Evolutionary conservation across 1,140 invertebrate genomes (phyloP).

Genomic region (Brachionus rubens): DNA sequence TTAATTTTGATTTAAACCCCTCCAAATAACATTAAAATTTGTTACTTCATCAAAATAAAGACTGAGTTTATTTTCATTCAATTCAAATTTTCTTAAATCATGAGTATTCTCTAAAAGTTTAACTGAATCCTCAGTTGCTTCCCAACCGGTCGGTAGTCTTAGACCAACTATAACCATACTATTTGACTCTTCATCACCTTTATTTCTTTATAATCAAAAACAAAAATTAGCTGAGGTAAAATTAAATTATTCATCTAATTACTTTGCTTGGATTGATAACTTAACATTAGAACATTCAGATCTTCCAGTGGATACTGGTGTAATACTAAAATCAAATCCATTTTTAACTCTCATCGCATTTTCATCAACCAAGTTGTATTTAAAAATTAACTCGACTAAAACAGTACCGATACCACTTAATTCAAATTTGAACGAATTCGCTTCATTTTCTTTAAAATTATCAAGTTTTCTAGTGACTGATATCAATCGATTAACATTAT

Average conservation of each 20-base stretch:
- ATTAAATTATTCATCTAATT: neutral
- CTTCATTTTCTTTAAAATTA: conserved; percentile 10
- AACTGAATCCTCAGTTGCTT: conserved; percentile 9
- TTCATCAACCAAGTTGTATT: conserved; percentile 18
- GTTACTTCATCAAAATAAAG: conserved; percentile 45
- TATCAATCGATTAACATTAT: conserved; percentile 31
- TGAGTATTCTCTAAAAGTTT: neutral
- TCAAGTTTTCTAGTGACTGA: neutral
- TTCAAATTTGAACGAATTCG: neutral
- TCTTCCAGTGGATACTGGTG: neutral
- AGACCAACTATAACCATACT: conserved; percentile 27
- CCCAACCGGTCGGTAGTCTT: conserved; percentile 35
- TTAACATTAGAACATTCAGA: neutral
- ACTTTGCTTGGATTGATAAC: conserved; percentile 14
- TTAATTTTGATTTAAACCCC: neutral
- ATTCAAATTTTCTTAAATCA: conserved; percentile 27
- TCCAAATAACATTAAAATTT: neutral
- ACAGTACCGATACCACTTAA: conserved; percentile 22
- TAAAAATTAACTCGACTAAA: conserved; percentile 27
- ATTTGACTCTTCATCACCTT: conserved; percentile 12
- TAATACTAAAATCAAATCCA: conserved; percentile 34
- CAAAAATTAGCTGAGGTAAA: neutral
- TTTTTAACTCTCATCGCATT: neutral
- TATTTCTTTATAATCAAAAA: conserved; percentile 2
- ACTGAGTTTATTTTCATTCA: conserved; percentile 28